Evolutionary conservation across 2,888 invertebrate genomes (phyloP).

Genomic region (Labia minor): DNA sequence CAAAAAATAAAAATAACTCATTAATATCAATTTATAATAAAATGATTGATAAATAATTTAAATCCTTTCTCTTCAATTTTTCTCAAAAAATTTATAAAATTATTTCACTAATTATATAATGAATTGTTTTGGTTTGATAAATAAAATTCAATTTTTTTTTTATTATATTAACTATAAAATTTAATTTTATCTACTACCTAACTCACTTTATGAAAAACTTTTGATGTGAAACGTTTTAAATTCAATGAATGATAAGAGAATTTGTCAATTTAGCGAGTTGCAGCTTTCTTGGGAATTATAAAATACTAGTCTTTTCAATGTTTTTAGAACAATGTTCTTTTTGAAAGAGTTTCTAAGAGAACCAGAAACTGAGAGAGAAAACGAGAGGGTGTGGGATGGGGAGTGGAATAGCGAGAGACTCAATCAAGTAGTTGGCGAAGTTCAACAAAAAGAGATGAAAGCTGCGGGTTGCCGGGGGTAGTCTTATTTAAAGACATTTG

Average conservation of each 20-base stretch:
- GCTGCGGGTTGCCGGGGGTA: not conserved
- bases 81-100: too few relatives aligned
- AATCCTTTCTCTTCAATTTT: too few relatives aligned
- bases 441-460: not conserved
- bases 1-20: not conserved
- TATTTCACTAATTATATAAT: too few relatives aligned
- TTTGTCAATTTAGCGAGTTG: slow-evolving; percentile 1
- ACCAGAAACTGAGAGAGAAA: too few relatives aligned
- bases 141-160: too few relatives aligned
- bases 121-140: too few relatives aligned
- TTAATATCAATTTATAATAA: not conserved
- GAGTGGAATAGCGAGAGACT: not conserved
- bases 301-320: slow-evolving; percentile 3
- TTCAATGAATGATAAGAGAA: not conserved
- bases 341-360: not conserved
- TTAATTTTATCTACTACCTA: not conserved
- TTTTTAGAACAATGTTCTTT: not conserved
- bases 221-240: slow-evolving; percentile 1
- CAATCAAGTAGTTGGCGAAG: not conserved
- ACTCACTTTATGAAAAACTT: not conserved
- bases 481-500: not conserved
- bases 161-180: too few relatives aligned
- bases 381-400: too few relatives aligned
- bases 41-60: too few relatives aligned
- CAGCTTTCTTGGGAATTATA: not conserved